Percentiles rank a stretch among this genome's conserved stretches.
Evolutionary conservation across 2,113 vertebrate species (phyloP).

Genomic region (Colinus virginianus): DNA sequence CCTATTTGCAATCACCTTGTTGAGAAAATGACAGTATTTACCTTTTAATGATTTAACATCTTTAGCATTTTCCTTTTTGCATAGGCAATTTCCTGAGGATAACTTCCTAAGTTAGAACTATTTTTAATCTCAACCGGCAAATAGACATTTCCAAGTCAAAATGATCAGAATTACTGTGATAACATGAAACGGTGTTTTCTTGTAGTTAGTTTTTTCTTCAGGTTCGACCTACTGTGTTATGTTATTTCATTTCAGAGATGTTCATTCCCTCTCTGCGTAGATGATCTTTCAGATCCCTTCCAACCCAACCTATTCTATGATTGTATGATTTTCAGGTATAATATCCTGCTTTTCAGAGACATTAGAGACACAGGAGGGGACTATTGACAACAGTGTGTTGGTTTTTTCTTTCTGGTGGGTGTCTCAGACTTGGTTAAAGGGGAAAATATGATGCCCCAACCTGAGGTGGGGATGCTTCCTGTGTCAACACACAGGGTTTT

Average conservation of each 20-base stretch:
- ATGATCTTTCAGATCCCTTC: too few species aligned
- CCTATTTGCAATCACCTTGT: neutral
- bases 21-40: neutral
- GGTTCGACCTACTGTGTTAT: neutral
- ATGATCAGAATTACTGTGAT: accelerated
- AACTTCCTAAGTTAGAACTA: neutral
- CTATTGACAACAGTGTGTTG: neutral
- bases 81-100: neutral
- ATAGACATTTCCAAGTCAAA: neutral
- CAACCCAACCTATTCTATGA: too few species aligned
- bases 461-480: neutral
- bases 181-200: neutral
- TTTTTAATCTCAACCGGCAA: neutral
- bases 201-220: neutral
- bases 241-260: neutral
- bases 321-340: neutral
- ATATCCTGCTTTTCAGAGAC: neutral
- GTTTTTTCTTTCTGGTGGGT: neutral
- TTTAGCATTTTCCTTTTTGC: neutral
- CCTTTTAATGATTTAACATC: neutral
- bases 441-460: neutral
- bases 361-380: neutral
- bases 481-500: accelerated
- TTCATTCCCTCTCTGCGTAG: accelerated
- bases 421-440: neutral